phyloP scores from a whole-genome alignment of 2,888 invertebrate species.

The Mactromeris polynyma region DNA sequence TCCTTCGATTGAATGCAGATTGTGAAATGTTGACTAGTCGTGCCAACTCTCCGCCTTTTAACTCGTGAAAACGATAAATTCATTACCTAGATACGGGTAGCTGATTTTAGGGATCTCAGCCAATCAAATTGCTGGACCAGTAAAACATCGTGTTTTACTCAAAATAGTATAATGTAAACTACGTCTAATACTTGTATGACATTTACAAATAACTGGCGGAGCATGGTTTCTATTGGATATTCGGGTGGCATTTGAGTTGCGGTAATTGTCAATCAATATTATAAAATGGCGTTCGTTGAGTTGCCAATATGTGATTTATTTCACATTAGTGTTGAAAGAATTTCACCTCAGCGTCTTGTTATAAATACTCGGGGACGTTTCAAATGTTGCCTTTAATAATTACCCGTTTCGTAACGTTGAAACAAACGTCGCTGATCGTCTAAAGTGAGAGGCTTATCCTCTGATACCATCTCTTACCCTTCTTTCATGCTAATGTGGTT shows the following conservation, averaged over 20 bases:
- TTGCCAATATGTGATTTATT: not conserved
- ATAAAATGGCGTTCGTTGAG: not conserved
- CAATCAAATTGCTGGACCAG: slow-evolving; percentile 44
- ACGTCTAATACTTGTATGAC: slow-evolving; percentile 18
- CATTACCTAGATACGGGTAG: slow-evolving; percentile 51
- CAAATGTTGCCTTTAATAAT: not conserved
- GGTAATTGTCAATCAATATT: slow-evolving; percentile 37
- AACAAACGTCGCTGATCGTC: not conserved
- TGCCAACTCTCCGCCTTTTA: slow-evolving; percentile 11
- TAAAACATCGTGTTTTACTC: slow-evolving; percentile 27
- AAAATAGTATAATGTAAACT: slow-evolving; percentile 20
- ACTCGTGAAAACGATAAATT: slow-evolving; percentile 20
- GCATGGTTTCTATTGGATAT: slow-evolving; percentile 8
- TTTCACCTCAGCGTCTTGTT: not conserved
- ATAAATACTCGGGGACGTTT: not conserved
- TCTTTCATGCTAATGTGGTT: slow-evolving; percentile 10
- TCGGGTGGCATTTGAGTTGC: slow-evolving; percentile 4
- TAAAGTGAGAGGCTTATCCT: not conserved
- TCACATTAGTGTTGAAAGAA: slow-evolving; percentile 10
- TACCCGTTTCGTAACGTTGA: not conserved
- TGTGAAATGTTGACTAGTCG: not conserved
- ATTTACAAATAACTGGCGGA: not conserved
- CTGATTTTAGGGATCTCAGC: slow-evolving; percentile 39
- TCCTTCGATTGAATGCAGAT: not conserved
- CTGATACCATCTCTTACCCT: not conserved